phyloP scores from a whole-genome alignment of 1,140 invertebrate genomes.

The Aplysia californica region DNA sequence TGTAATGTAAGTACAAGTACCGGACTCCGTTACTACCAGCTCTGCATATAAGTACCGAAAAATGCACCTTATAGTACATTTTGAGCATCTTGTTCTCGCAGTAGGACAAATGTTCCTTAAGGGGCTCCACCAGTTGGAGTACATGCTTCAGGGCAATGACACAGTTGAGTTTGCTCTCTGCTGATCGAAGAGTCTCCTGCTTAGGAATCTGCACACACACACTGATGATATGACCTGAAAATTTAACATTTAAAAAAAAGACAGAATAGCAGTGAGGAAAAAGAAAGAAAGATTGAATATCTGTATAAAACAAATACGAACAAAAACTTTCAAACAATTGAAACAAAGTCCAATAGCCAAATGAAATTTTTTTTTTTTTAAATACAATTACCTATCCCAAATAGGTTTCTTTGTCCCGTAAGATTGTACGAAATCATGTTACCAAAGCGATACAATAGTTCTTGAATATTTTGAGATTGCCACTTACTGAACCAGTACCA shows the following conservation, averaged over 20 bases:
- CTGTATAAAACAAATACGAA: no score
- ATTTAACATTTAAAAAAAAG: neutral
- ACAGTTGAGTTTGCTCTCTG: conserved; percentile 83
- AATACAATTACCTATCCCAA: no score
- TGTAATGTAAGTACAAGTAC: no score
- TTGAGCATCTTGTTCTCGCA: conserved; percentile 74
- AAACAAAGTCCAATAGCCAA: neutral
- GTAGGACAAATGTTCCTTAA: conserved; percentile 73
- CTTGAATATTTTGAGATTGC: no score
- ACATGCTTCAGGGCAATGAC: conserved; percentile 82
- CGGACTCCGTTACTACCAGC: no score
- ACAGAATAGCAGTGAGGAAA: neutral
- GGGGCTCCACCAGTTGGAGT: conserved; percentile 77
- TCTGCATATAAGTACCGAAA: no score
- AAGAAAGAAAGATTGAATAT: neutral
- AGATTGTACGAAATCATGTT: no score
- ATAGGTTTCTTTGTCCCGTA: no score
- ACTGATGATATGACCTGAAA: conserved; percentile 73
- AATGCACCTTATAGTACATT: conserved; percentile 74
- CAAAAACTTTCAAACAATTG: neutral
- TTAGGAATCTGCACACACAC: conserved; percentile 73
- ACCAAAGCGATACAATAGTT: no score
- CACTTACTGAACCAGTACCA: no score
- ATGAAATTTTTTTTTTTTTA: no score
- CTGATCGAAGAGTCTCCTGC: conserved; percentile 73